phyloP scores from a whole-genome alignment of 2,888 invertebrate genomes.

The Pachliopta kotzebuea region DNA sequence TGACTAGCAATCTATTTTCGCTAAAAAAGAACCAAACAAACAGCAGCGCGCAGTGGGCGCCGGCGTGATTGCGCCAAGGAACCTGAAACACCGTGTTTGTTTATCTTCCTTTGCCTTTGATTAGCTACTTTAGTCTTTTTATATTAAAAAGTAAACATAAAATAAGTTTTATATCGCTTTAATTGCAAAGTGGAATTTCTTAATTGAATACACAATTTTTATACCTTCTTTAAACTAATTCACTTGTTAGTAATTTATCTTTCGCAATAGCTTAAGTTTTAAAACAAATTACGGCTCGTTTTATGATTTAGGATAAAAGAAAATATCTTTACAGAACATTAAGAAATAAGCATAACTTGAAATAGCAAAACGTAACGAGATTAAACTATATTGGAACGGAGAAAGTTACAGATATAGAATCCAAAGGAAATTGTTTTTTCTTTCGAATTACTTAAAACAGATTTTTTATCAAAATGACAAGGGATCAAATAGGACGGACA shows the following conservation, averaged over 20 bases:
- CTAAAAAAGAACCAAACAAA: slow-evolving; percentile 63
- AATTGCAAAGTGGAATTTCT: slow-evolving; percentile 1
- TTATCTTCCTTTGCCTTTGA: slow-evolving; percentile 60
- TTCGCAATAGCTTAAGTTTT: background rate
- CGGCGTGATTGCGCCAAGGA: slow-evolving; percentile 67
- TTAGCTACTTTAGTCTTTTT: slow-evolving; percentile 46
- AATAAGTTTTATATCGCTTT: slow-evolving; percentile 13
- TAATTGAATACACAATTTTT: background rate
- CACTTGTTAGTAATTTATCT: slow-evolving; percentile 7
- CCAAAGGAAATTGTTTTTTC: no score
- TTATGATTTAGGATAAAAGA: no score
- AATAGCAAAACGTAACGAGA: no score
- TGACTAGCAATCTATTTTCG: slow-evolving; percentile 69
- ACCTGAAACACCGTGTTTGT: slow-evolving; percentile 53
- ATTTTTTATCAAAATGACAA: no score
- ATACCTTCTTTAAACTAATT: slow-evolving; percentile 2
- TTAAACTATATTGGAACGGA: no score
- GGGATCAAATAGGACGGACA: no score
- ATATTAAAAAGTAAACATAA: slow-evolving; percentile 22
- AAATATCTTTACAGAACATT: no score
- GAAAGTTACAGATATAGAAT: no score
- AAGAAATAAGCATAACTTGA: no score
- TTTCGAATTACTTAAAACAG: no score
- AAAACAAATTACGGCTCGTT: background rate
- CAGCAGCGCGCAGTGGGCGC: slow-evolving; percentile 47